Evolutionary conservation across 2,888 invertebrate genomes (phyloP), one percentile per base, ranked within the genome.

Genomic region (Carpatolechia fugitivella): DNA sequence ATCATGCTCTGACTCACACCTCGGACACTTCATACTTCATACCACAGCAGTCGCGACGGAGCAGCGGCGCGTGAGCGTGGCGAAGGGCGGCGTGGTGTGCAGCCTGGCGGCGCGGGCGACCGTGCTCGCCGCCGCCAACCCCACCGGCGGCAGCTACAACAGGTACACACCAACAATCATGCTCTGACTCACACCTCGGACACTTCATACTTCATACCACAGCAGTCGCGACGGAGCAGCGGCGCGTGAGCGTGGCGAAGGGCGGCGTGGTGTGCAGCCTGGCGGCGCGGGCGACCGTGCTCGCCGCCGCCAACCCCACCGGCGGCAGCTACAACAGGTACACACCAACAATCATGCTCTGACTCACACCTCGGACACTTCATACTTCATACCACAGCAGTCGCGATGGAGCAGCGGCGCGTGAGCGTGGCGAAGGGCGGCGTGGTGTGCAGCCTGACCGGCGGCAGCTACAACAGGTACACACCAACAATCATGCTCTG

Each of bases 231-330:
- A 13, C 14, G 97, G 98, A 99, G 76, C 97, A 98, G 70, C 95
- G 98, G 66, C 93, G 94, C 48, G 95, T 98, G 36, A 96, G 97
- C 72, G 93, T 98, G 53, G 97, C 98, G 0, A 97, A 98, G 79
- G 95, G 96, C n/a, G 96, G 97, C 4, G 93, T 96, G 14, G 94
- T 96, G 44, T 95, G 94, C 76, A 94, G 94, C 53, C 87, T 98
- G 46, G 94, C 96, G 16, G 95, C 97, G 0, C 92, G 96, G 51
- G 94, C 97, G 0, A 95, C 97, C 0, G 94, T 99, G 24, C 86
- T 99, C 46, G 98, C 98, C 31, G 98, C 98, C 4, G 98, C 98
- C 1, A 99, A 99, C 91, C 98, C 98, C 1, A 92, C 93, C 0
- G 94, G 94, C 14, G 98, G 98, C 6, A 95, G 95, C 68, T 99